Evolutionary conservation across 2,113 vertebrate species (phyloP), one percentile per base, ranked within the genome.

Genomic region (Pedionomus torquatus): DNA sequence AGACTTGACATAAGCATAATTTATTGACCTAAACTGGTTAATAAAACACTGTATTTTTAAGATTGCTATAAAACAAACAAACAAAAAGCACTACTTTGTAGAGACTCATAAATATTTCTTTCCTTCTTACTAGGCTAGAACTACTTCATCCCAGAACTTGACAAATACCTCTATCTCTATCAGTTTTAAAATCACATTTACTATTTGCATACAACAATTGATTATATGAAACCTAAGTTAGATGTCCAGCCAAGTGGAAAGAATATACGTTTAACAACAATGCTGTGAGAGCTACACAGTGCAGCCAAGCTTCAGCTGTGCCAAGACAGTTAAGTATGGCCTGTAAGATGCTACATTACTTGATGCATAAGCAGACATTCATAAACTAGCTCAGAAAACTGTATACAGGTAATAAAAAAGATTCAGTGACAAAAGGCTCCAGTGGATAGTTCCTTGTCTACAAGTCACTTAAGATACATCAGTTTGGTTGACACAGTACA

Each of bases 381-480:
- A 93, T n/a, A 80, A 94, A 89, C 18, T 90, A 87, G 63, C 44
- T 69, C 91, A 93, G 61, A 80, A 94, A 87, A 83, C 35, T 76
- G 69, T 87, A 91, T 83, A 80, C 46, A 89, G 13, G 30, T 77
- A 72, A 57, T 89, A 82, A 86, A 95, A 77, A 96, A 93, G 77
- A 94, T 69, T 64, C 57, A 76, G 54, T 82, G 46, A 91, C 44
- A 72, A 54, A 77, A 85, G 15, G 81, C 55, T 49, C 55, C 66
- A 87, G 41, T 30, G 58, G 54, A 79, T 57, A 10, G 2, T 72
- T 89, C 41, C 41, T 89, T 77, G 57, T 43, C 70, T 77, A 39
- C 41, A 90, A 92, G 79, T 74, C 78, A 94, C 39, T 71, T 55
- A 94, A 5, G 0, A 85, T 90, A 51, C 19, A 90, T 87, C 76